Percentiles rank a stretch among this genome's conserved stretches.
Evolutionary conservation across 2,113 vertebrate species (phyloP).

Genomic region (Leucosticte australis): DNA sequence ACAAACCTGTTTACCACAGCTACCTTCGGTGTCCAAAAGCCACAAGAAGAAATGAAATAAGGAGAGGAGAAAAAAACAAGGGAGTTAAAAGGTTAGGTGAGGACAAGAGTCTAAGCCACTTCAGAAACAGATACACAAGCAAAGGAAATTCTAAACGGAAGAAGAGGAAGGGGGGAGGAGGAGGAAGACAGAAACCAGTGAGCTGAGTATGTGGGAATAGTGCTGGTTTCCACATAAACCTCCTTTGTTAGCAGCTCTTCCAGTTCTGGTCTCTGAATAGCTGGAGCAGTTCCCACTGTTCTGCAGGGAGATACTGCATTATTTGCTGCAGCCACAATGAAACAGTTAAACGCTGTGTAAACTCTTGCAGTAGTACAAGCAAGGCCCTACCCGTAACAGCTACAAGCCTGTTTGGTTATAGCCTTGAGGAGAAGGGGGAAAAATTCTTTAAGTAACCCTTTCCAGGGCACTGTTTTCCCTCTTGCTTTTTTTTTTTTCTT

Average conservation of each 20-base stretch:
- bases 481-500: background rate
- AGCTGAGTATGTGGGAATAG: slow-evolving; percentile 18
- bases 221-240: background rate
- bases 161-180: background rate
- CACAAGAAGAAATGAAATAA: background rate
- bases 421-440: background rate
- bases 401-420: slow-evolving; percentile 6
- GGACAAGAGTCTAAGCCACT: background rate
- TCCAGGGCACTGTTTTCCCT: background rate
- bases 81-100: slow-evolving; percentile 11
- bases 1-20: background rate
- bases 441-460: background rate
- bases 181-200: background rate
- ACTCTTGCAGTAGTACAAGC: background rate
- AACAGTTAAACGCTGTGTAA: background rate
- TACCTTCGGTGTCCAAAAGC: background rate
- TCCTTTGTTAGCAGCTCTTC: slow-evolving; percentile 29
- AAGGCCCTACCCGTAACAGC: background rate
- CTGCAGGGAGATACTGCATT: background rate
- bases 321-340: slow-evolving; percentile 36
- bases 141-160: slow-evolving; percentile 35
- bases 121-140: background rate
- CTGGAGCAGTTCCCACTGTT: slow-evolving; percentile 40
- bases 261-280: slow-evolving; percentile 34
- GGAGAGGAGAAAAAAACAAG: background rate